phyloP scores from a whole-genome alignment of 2,888 invertebrate genomes.

The Conistra vaccinii region DNA sequence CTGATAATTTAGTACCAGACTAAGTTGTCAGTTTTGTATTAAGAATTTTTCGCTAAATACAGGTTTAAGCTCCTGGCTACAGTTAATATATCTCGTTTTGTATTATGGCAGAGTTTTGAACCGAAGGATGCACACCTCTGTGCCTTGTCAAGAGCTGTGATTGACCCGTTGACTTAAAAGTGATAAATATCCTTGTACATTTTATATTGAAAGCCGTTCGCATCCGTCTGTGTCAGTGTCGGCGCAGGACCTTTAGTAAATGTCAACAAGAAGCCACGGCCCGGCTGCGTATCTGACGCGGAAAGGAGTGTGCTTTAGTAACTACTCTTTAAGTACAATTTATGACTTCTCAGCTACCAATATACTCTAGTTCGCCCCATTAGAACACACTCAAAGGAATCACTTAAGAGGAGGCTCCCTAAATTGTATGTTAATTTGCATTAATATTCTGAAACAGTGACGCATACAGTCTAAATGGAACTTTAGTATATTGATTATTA shows the following conservation, averaged over 20 bases:
- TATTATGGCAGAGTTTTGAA: not conserved
- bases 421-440: too few relatives aligned
- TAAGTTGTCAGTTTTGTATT: not conserved
- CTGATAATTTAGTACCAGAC: not conserved
- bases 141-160: not conserved
- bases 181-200: not conserved
- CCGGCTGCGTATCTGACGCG: not conserved
- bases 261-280: constrained; percentile 1
- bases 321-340: not conserved
- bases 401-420: not conserved
- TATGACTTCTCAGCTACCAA: not conserved
- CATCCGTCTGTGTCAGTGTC: not conserved
- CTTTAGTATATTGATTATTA: too few relatives aligned
- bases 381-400: constrained; percentile 1
- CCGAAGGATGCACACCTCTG: not conserved
- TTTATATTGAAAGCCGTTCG: not conserved
- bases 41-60: too few relatives aligned
- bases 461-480: too few relatives aligned
- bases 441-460: too few relatives aligned
- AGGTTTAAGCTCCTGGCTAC: too few relatives aligned
- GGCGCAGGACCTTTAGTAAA: constrained; percentile 17
- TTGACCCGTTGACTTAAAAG: not conserved
- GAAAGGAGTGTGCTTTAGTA: not conserved
- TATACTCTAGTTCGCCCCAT: not conserved
- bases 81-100: not conserved